Evolutionary conservation across 2,888 invertebrate genomes (phyloP), one percentile per base, ranked within the genome.

Genomic region (Plagiodera versicolora): DNA sequence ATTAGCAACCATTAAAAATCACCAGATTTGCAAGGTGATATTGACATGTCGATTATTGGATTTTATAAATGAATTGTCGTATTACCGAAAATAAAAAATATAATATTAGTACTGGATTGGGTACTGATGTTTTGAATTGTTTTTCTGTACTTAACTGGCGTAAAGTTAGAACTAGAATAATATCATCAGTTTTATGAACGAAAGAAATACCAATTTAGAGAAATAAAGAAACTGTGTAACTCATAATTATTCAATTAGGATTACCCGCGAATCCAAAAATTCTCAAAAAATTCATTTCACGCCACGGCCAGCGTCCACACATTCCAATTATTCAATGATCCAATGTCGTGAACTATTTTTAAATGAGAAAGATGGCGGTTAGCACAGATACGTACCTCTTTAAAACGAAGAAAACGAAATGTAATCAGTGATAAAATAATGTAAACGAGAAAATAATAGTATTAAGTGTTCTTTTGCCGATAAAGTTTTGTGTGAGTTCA

Each of bases 301-400:
- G 19, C 11, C 24, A 24, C 6, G 24, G 24, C 24, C 24, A 24
- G 24, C 24, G 6, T 3, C 24, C 53, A 10, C 44, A 53, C 53
- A 53, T 53, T 53, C 53, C 53, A 56, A 32, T 57, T 48, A 50
- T 46, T 45, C 58, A 54, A 51, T 58, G 54, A 58, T 76, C 75
- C 75, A 74, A 74, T 72, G 74, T 72, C 71, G 70, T 66, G 71
- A 66, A 75, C 77, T 78, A 78, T 78, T 78, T 78, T 78, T 78
- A 76, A 75, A 76, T 74, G 72, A 68, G 74, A 77, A 77, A 77
- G 71, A 79, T 79, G 79, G 79, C 78, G 77, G 69, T 67, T 59
- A 63, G 68, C 66, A 69, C 68, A 70, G 68, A 70, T 72, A 74
- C 72, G 4, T 24, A 70, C 66, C 67, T 64, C 64, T 71, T 71